Percentiles rank a stretch among this genome's conserved stretches.
phyloP scores from a whole-genome alignment of 2,888 invertebrate species.

The Volucella inflata region DNA sequence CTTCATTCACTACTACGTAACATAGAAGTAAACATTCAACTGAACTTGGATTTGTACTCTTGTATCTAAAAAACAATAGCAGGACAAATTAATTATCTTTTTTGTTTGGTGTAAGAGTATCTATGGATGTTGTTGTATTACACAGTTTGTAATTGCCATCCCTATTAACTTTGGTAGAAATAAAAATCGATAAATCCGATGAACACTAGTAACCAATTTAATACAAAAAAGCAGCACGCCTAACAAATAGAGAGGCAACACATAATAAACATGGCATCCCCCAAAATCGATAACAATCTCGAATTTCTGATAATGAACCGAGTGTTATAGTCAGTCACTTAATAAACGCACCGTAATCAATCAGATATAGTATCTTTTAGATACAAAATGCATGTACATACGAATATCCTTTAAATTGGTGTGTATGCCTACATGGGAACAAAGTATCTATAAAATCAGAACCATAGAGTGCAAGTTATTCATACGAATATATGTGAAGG shows the following conservation, averaged over 20 bases:
- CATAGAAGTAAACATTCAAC: constrained; percentile 29
- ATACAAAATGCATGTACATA: constrained; percentile 12
- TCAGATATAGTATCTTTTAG: constrained; percentile 60
- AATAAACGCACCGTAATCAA: constrained; percentile 61
- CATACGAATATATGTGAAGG: constrained; percentile 36
- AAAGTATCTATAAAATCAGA: constrained; percentile 16
- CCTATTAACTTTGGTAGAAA: constrained; percentile 11
- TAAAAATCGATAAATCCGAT: constrained; percentile 58
- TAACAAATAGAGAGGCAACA: not conserved
- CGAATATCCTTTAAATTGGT: constrained; percentile 15
- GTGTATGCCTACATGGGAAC: constrained; percentile 19
- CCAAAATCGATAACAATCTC: constrained; percentile 11
- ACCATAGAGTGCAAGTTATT: constrained; percentile 40
- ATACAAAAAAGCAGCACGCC: constrained; percentile 39
- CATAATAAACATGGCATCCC: not conserved
- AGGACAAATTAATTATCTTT: constrained; percentile 68
- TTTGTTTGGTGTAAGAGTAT: not conserved
- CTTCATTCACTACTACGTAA: no score
- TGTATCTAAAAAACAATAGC: constrained; percentile 55
- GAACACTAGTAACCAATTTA: constrained; percentile 59
- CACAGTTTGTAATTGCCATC: constrained; percentile 41
- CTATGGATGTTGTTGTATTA: constrained; percentile 29
- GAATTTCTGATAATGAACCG: constrained; percentile 41
- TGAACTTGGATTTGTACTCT: constrained; percentile 15
- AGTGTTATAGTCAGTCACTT: constrained; percentile 43